Evolutionary conservation across 2,113 vertebrate genomes (phyloP), one percentile per base, ranked within the genome.

Genomic region (Apeltes quadracus): DNA sequence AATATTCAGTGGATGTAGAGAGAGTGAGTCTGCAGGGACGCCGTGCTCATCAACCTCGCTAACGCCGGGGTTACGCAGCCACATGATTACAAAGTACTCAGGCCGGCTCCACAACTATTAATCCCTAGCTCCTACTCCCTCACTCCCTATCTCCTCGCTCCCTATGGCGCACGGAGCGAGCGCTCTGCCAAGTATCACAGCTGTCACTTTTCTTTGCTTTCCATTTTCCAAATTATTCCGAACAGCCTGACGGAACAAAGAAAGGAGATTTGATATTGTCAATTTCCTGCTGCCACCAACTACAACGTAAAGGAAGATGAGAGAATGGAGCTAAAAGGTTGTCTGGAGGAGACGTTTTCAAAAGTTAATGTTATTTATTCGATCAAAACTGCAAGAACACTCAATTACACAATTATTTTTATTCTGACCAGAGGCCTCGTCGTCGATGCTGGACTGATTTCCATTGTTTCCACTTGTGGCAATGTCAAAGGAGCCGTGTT

Each of bases 71-170:
- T 90, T 87, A 89, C 85, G 70, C 84, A 85, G 90, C 79, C 88
- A 80, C 87, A 87, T 90, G 91, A 92, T 91, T 92, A 88, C 90
- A 88, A 88, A 90, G 86, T 83, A 78, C 82, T n/a, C n/a, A n/a
- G n/a, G n/a, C n/a, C n/a, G n/a, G n/a, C n/a, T n/a, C n/a, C n/a
- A n/a, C n/a, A n/a, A n/a, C n/a, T n/a, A 87, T 79, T 79, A 88
- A 83, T 86, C 85, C 86, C 81, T 72, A 63, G 69, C 76, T 89
- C 80, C 81, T 81, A 66, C 66, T 79, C 48, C 72, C 84, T 87
- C 57, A 27, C 72, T 84, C 81, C 76, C 84, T 85, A 46, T 41
- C 72, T 78, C 83, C 84, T 77, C 22, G 59, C 75, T 83, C 76
- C 81, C 75, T 63, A 46, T 20, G 20, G 76, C 48, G 58, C 74